Conservation (phyloP, 2,113 vertebrate genomes). For the Galeopterus variegatus region DNA sequence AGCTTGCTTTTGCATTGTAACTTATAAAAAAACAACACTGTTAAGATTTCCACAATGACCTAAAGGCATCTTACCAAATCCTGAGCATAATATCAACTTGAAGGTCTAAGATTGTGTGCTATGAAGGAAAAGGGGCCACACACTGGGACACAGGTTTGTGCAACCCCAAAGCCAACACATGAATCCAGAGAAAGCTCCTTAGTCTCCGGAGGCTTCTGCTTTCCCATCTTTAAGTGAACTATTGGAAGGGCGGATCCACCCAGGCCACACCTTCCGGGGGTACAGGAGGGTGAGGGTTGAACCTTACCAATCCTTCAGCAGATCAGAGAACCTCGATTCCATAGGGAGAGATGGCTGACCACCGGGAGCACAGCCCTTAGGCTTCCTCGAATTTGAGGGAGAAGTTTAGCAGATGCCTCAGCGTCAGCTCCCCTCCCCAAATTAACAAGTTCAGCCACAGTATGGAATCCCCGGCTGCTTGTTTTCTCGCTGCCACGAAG, state of each 20-base stretch:
- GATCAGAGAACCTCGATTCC: background rate
- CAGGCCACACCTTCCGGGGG: background rate
- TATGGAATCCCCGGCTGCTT: background rate
- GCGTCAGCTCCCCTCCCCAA: background rate
- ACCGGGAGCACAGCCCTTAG: no score
- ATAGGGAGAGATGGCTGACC: background rate
- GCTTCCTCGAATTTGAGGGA: background rate
- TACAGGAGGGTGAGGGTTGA: background rate
- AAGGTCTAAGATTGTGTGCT: background rate
- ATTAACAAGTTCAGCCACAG: background rate
- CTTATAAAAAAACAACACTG: background rate
- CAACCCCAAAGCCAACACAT: background rate
- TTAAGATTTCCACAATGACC: background rate
- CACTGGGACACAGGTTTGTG: no score
- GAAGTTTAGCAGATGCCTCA: no score
- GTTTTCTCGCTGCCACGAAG: background rate
- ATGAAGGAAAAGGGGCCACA: background rate
- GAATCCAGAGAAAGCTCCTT: background rate
- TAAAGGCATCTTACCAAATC: background rate
- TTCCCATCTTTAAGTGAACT: background rate
- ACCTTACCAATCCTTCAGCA: background rate
- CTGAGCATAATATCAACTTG: background rate
- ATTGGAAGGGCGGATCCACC: background rate
- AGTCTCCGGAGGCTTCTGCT: background rate
- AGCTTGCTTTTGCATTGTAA: background rate